phyloP scores from a whole-genome alignment of 2,113 vertebrate genomes.

The Drymodes brunneopygia region DNA sequence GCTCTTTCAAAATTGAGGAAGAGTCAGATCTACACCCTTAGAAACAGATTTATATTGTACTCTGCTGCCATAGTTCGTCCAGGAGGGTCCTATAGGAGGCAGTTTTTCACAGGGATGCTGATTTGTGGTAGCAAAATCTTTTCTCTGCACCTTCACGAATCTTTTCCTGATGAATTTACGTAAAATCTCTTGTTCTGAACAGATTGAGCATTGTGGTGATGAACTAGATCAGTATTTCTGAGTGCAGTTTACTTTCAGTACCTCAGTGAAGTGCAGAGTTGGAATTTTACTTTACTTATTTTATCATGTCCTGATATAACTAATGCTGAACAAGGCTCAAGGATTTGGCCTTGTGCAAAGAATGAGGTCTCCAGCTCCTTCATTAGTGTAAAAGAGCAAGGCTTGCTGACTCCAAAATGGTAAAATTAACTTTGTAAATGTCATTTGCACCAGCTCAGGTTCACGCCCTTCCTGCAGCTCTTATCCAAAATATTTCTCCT shows the following conservation, averaged over 20 bases:
- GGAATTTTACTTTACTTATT: background rate
- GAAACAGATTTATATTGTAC: background rate
- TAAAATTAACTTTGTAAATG: background rate
- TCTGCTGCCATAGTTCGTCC: background rate
- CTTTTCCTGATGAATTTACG: fast-evolving
- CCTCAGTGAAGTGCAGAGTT: background rate
- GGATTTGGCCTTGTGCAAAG: background rate
- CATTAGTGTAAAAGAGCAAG: background rate
- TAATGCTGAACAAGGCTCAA: background rate
- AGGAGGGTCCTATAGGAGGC: background rate
- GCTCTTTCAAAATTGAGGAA: background rate
- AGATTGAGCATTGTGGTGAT: fast-evolving
- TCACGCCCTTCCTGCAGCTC: background rate
- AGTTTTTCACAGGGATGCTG: background rate
- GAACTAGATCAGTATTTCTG: background rate
- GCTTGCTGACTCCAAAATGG: background rate
- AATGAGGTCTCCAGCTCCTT: background rate
- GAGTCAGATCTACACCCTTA: background rate
- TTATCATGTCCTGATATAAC: background rate
- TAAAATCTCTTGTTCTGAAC: background rate
- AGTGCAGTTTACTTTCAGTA: background rate
- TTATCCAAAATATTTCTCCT: background rate
- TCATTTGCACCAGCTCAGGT: background rate
- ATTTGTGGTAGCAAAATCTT: background rate
- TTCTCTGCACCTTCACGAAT: background rate